Evolutionary conservation across 2,888 invertebrate species (phyloP).

Genomic region (Baronia brevicornis): DNA sequence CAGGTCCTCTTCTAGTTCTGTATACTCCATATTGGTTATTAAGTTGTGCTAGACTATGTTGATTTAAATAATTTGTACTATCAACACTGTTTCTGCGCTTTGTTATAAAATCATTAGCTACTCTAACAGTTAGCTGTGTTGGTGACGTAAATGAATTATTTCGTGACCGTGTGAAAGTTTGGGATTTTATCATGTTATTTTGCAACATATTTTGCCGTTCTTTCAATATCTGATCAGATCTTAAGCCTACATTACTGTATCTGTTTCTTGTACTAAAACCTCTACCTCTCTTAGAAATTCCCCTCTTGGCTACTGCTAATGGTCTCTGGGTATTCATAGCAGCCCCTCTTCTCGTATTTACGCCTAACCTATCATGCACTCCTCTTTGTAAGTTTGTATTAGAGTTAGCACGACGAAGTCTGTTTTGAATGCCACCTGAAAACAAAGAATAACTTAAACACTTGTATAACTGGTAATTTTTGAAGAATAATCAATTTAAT

Average conservation of each 20-base stretch:
- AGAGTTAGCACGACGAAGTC: conserved; percentile 44
- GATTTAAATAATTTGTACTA: conserved; percentile 52
- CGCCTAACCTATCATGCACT: conserved; percentile 55
- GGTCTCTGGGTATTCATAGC: conserved; percentile 39
- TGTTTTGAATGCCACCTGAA: conserved; percentile 46
- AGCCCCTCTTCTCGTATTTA: conserved; percentile 45
- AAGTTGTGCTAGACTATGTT: conserved; percentile 54
- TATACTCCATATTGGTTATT: conserved; percentile 52
- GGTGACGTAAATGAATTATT: conserved; percentile 56
- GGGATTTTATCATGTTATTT: conserved; percentile 55
- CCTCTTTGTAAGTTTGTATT: conserved; percentile 37
- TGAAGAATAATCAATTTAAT: too few relatives aligned
- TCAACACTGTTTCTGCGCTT: conserved; percentile 62
- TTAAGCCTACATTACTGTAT: conserved; percentile 56
- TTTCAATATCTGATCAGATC: conserved; percentile 65
- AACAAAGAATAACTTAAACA: conserved; percentile 8
- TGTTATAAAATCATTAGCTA: conserved; percentile 59
- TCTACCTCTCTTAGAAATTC: conserved; percentile 61
- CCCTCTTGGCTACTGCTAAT: conserved; percentile 56
- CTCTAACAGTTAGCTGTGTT: conserved; percentile 62
- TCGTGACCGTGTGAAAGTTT: conserved; percentile 64
- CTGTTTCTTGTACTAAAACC: conserved; percentile 51
- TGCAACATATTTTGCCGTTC: conserved; percentile 44
- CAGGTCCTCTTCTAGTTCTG: conserved; percentile 50
- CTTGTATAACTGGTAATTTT: too few relatives aligned